Conservation (phyloP, 2,888 invertebrate species). For the Emmelina monodactyla region DNA sequence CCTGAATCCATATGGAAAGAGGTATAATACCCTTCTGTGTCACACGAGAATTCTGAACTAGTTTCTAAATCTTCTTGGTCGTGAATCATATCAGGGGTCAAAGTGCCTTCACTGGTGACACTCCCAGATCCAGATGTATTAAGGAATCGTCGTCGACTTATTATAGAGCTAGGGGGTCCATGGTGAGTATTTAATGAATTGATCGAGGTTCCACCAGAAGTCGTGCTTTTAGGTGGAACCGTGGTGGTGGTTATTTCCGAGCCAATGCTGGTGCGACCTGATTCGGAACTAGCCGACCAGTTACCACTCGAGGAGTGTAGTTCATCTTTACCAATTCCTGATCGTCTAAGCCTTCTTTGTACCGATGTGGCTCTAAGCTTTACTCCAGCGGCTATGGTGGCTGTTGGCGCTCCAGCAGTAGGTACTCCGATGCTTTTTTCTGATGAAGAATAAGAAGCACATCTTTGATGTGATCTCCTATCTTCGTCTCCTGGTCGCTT, state of each 20-base stretch:
- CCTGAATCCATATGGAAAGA: slow-evolving; percentile 98
- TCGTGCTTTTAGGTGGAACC: slow-evolving; percentile 74
- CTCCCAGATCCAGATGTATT: slow-evolving; percentile 84
- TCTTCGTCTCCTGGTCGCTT: slow-evolving; percentile 69
- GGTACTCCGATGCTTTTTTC: slow-evolving; percentile 73
- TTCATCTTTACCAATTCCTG: slow-evolving; percentile 76
- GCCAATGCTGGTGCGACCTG: slow-evolving; percentile 84
- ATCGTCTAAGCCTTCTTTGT: slow-evolving; percentile 73
- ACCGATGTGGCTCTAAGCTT: slow-evolving; percentile 79
- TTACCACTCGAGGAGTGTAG: slow-evolving; percentile 92
- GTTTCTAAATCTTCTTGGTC: slow-evolving; percentile 87
- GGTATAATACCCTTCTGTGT: slow-evolving; percentile 97
- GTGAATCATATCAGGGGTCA: slow-evolving; percentile 83
- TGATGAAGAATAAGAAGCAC: slow-evolving; percentile 79
- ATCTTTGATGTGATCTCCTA: slow-evolving; percentile 77
- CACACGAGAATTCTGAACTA: slow-evolving; percentile 92
- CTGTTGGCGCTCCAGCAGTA: slow-evolving; percentile 52
- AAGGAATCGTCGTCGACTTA: slow-evolving; percentile 71
- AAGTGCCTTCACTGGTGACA: slow-evolving; percentile 84
- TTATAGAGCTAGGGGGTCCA: slow-evolving; percentile 73
- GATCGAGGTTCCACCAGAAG: slow-evolving; percentile 72
- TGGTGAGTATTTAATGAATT: slow-evolving; percentile 72
- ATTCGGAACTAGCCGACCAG: slow-evolving; percentile 94
- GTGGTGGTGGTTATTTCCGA: slow-evolving; percentile 80
- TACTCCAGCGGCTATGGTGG: slow-evolving; percentile 69